Conservation (phyloP, 2,888 invertebrate genomes). For the Reticulitermes lucifugus region DNA sequence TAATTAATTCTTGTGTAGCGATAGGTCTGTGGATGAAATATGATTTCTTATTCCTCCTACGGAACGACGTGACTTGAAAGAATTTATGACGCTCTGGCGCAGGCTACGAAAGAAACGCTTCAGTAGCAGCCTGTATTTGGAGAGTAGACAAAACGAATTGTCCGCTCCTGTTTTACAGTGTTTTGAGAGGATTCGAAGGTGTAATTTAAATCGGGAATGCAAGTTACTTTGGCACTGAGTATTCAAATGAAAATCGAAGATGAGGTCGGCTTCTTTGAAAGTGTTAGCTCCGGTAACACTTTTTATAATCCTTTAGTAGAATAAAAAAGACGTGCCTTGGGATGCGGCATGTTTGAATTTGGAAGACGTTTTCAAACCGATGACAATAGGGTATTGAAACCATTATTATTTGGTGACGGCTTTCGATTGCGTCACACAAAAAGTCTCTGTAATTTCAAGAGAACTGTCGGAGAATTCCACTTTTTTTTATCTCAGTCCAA, state of each 20-base stretch:
- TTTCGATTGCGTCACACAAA: slow-evolving; percentile 6
- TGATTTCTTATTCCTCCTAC: neutral
- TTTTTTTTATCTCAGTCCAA: neutral
- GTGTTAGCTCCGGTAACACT: slow-evolving; percentile 12
- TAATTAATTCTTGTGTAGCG: neutral
- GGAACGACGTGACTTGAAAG: neutral
- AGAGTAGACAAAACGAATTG: neutral
- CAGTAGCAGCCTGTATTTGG: neutral
- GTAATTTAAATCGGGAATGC: neutral
- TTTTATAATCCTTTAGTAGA: neutral
- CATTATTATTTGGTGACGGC: slow-evolving; percentile 32
- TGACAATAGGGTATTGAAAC: slow-evolving; percentile 31
- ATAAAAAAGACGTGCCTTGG: neutral
- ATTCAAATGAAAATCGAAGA: slow-evolving; percentile 31
- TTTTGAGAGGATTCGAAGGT: neutral
- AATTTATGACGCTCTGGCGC: neutral
- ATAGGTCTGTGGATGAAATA: neutral
- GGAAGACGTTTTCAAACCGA: slow-evolving; percentile 4
- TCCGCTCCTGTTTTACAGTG: neutral
- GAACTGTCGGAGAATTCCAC: neutral
- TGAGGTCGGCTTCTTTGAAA: slow-evolving; percentile 11
- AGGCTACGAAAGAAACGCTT: too few species aligned
- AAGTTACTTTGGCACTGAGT: neutral
- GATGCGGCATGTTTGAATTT: slow-evolving; percentile 26
- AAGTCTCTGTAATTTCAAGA: neutral